Evolutionary conservation across 2,113 vertebrate genomes (phyloP), one percentile per base, ranked within the genome.

Genomic region (Thryonomys swinderianus): DNA sequence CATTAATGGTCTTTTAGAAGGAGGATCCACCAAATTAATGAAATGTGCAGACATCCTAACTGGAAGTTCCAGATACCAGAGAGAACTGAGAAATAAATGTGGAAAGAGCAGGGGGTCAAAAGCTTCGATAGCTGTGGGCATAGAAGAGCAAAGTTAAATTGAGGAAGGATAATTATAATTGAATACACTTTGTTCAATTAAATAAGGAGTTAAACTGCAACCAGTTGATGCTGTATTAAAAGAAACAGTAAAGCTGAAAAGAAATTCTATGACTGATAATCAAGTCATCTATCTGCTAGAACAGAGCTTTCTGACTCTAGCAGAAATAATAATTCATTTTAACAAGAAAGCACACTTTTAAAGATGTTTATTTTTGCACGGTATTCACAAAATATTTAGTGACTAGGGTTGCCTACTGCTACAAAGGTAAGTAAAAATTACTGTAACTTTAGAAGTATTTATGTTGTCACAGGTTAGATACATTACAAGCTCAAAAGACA

Each of bases 21-120:
- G 79, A 82, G 64, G 13, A 88, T 90, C 85, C 71, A 90, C 95
- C 88, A 95, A 96, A 80, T 96, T 98, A 98, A 98, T 98, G 96
- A 97, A 96, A 94, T 96, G 91, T 79, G 62, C 93, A 96, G 83
- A 95, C 95, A 91, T 69, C 83, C 86, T 96, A 91, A 30, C 84
- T 88, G 91, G 81, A 96, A 92, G 76, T 96, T 94, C 85, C 76
- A 96, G 89, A 96, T 95, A 96, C 79, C 74, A 95, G 40, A 27
- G 88, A 97, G 95, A 94, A 95, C 81, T 62, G 59, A 95, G 86
- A 93, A 96, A 96, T 96, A 90, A n/a, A 90, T 95, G 91, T 59
- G 57, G 87, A 86, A 96, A 88, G 89, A 96, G 40, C 48, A 71
- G 4, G 7, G n/a, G 87, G 94, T 96, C 95, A 97, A 90, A 92